Evolutionary conservation across 2,888 invertebrate species (phyloP).

Genomic region (Campopleginae sp.): DNA sequence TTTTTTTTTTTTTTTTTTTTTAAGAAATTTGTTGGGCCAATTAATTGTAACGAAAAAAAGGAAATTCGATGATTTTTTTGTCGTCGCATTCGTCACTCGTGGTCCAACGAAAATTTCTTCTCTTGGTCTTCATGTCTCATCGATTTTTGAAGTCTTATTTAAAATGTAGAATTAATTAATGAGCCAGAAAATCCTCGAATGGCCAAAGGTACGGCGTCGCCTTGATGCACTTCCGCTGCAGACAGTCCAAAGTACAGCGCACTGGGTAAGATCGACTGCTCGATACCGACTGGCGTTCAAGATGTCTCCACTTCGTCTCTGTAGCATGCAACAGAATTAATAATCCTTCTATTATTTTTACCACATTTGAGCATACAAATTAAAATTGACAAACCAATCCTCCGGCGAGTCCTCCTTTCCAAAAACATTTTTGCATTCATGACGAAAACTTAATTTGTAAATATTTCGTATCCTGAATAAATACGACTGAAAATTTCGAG

Average conservation of each 20-base stretch:
- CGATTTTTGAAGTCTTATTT: conserved; percentile 9
- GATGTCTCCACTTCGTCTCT: conserved; percentile 77
- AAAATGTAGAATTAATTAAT: conserved; percentile 20
- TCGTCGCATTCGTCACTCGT: too few relatives aligned
- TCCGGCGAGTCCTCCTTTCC: conserved; percentile 18
- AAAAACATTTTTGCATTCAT: conserved; percentile 4
- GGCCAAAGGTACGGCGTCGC: conserved; percentile 43
- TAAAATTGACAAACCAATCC: conserved; percentile 8
- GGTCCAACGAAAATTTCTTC: neutral
- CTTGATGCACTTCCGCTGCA: conserved; percentile 41
- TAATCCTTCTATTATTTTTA: conserved; percentile 65
- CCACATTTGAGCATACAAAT: conserved; percentile 43
- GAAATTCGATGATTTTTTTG: too few relatives aligned
- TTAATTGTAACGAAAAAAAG: too few relatives aligned
- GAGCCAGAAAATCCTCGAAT: conserved; percentile 43
- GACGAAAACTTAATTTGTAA: neutral
- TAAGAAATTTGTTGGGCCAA: too few relatives aligned
- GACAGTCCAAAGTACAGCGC: conserved; percentile 58
- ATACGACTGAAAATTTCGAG: neutral
- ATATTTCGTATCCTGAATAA: neutral
- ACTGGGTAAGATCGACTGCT: conserved; percentile 58
- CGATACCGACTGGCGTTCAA: conserved; percentile 62
- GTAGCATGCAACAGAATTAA: conserved; percentile 82
- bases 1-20: too few relatives aligned
- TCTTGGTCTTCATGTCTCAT: conserved; percentile 14